These are phyloP conservation scores for Myopa testacea DNA, from an alignment of 2,888 invertebrate species.

Conservation along the genomic window DNA sequence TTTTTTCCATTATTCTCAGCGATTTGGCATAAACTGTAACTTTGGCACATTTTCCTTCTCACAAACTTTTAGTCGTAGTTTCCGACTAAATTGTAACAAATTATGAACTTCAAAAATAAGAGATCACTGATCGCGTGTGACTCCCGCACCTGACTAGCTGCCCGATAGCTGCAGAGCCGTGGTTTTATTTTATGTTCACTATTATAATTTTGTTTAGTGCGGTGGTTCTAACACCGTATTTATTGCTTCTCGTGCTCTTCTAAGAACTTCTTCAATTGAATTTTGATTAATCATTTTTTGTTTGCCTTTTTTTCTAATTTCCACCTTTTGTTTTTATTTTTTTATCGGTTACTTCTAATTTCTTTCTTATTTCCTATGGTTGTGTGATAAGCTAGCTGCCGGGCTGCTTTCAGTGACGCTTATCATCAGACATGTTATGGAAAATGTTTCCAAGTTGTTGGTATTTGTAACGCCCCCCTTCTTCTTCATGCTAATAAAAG, in stretches of 20 bases:
- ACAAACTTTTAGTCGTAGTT: neutral
- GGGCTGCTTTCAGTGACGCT: neutral
- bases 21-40: conserved; percentile 71
- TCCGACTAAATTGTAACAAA: neutral
- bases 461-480: neutral
- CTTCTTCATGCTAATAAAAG: neutral
- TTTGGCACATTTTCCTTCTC: conserved; percentile 45
- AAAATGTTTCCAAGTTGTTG: neutral
- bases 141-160: neutral
- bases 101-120: neutral
- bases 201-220: neutral
- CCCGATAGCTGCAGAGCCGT: neutral
- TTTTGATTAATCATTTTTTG: conserved; percentile 35
- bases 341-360: conserved; percentile 1
- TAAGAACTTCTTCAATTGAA: conserved; percentile 40
- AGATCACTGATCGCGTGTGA: neutral
- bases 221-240: neutral
- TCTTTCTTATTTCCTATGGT: neutral
- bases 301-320: conserved; percentile 8
- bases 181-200: conserved; percentile 33
- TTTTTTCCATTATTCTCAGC: conserved; percentile 72
- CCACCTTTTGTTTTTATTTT: neutral
- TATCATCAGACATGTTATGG: neutral
- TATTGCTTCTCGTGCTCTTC: neutral
- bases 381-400: conserved; percentile 1